Percentiles rank a stretch among this genome's conserved stretches.
These are phyloP conservation scores for Spodoptera litura DNA, from an alignment of 1,140 invertebrate species.

Conservation along the genomic window DNA sequence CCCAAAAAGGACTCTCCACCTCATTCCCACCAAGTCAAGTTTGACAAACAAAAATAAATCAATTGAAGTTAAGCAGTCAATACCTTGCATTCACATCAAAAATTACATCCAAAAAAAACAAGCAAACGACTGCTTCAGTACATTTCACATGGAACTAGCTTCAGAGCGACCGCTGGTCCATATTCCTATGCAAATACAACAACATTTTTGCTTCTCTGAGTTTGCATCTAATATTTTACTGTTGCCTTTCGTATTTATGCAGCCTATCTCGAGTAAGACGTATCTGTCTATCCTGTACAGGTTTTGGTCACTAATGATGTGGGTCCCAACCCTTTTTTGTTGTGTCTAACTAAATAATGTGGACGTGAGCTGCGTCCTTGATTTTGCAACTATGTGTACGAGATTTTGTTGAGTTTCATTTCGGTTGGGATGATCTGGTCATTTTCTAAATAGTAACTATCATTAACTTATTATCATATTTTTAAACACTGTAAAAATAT, in stretches of 20 bases:
- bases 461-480: neutral
- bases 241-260: conserved; percentile 70
- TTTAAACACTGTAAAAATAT: too few relatives aligned
- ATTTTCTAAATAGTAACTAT: neutral
- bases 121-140: conserved; percentile 1
- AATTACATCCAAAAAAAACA: conserved; percentile 34
- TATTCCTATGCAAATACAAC: conserved; percentile 69
- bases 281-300: conserved; percentile 59
- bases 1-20: too few relatives aligned
- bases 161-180: conserved; percentile 48
- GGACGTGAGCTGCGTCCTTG: conserved; percentile 61
- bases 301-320: conserved; percentile 72
- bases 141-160: conserved; percentile 26
- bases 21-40: neutral
- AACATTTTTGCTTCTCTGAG: conserved; percentile 67
- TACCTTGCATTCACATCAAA: conserved; percentile 15
- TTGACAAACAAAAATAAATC: neutral
- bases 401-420: conserved; percentile 14
- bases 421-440: neutral
- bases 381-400: conserved; percentile 47
- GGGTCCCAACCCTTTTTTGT: conserved; percentile 64
- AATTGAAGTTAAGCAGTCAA: neutral
- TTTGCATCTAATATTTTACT: conserved; percentile 80
- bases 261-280: conserved; percentile 67
- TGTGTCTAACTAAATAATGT: conserved; percentile 66